Evolutionary conservation across 2,888 invertebrate genomes (phyloP).

Genomic region (Pyrrhosoma nymphula): DNA sequence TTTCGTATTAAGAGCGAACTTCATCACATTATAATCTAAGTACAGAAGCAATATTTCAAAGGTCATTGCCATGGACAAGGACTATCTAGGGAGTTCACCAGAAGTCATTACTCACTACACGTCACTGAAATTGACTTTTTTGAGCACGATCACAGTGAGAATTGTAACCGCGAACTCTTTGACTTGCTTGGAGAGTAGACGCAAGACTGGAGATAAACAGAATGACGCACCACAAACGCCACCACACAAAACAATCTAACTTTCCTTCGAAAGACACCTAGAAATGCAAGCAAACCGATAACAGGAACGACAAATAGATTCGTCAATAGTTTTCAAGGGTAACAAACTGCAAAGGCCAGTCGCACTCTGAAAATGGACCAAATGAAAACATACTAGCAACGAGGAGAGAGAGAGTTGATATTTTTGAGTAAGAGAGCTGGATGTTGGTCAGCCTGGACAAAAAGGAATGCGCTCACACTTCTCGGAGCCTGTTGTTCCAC

Average conservation of each 20-base stretch:
- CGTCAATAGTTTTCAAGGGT: background rate
- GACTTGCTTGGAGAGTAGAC: too few relatives aligned
- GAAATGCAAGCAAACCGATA: background rate
- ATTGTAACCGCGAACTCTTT: too few relatives aligned
- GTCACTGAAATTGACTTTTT: too few relatives aligned
- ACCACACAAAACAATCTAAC: background rate
- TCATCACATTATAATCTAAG: too few relatives aligned
- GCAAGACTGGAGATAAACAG: too few relatives aligned
- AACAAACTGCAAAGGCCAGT: background rate
- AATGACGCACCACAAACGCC: background rate
- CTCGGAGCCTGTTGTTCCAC: conserved; percentile 47
- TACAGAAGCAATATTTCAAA: too few relatives aligned
- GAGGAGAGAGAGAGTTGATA: background rate
- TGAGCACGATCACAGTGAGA: too few relatives aligned
- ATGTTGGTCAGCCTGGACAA: conserved; percentile 16
- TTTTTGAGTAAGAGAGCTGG: background rate
- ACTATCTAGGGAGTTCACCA: too few relatives aligned
- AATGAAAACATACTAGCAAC: background rate
- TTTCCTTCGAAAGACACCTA: background rate
- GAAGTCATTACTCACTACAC: too few relatives aligned
- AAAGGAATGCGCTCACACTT: conserved; percentile 37
- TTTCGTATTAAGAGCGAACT: too few relatives aligned
- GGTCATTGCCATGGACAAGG: too few relatives aligned
- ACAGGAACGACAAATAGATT: background rate
- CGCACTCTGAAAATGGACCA: background rate